These are phyloP conservation scores for Remorina albescens DNA, from an alignment of 2,797 vertebrate genomes.

Conservation along the genomic window DNA sequence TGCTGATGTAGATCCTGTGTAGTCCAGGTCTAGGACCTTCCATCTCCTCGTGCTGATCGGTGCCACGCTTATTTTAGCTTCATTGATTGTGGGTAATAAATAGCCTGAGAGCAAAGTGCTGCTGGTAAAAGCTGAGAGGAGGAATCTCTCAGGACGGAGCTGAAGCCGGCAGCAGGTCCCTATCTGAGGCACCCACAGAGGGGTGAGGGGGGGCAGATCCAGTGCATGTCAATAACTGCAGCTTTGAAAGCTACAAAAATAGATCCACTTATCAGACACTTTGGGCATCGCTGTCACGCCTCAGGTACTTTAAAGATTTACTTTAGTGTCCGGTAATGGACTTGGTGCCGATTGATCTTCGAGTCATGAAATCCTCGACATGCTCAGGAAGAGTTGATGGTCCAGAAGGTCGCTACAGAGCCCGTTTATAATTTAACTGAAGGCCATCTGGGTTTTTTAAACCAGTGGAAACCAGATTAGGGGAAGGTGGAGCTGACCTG, in stretches of 20 bases:
- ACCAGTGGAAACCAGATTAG: too few species aligned
- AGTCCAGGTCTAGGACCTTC: slow-evolving; percentile 14
- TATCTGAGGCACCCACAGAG: too few species aligned
- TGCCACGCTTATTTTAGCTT: slow-evolving; percentile 75
- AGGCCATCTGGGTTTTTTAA: too few species aligned
- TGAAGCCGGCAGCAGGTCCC: slow-evolving; percentile 46
- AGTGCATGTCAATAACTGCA: slow-evolving; percentile 34
- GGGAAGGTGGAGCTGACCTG: too few species aligned
- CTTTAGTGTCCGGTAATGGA: slow-evolving; percentile 33
- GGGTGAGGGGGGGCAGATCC: not conserved
- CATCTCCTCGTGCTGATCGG: slow-evolving; percentile 7
- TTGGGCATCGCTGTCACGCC: not conserved
- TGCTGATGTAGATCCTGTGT: too few species aligned
- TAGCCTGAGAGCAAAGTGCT: slow-evolving; percentile 64
- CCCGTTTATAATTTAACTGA: too few species aligned
- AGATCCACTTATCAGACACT: slow-evolving; percentile 34
- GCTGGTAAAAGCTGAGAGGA: slow-evolving; percentile 69
- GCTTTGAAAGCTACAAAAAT: slow-evolving; percentile 47
- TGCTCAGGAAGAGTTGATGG: not conserved
- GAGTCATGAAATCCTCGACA: not conserved
- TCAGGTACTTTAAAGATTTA: slow-evolving; percentile 37
- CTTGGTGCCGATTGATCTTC: not conserved
- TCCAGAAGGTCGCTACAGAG: too few species aligned
- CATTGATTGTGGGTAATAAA: slow-evolving; percentile 76
- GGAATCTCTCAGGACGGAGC: slow-evolving; percentile 37